phyloP scores from a whole-genome alignment of 2,113 vertebrate genomes.

The Anas platyrhynchos region DNA sequence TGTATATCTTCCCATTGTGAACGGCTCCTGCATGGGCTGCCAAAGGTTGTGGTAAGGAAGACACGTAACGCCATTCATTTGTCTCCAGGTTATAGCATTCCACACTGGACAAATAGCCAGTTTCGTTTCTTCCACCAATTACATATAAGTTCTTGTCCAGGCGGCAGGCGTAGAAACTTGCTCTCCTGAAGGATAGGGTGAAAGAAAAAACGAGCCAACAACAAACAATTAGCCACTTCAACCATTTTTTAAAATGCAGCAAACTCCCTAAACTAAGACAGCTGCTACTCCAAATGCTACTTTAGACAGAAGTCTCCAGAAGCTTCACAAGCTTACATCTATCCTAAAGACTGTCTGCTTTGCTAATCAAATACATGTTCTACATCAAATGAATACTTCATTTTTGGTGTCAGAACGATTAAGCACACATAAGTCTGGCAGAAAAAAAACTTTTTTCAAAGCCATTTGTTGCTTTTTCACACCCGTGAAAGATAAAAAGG shows the following conservation, averaged over 20 bases:
- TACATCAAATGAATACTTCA: neutral
- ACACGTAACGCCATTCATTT: constrained; percentile 98
- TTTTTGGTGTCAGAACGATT: constrained; percentile 5
- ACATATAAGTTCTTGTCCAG: constrained; percentile 97
- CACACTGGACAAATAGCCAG: constrained; percentile 96
- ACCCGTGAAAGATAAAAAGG: neutral
- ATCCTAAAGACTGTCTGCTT: neutral
- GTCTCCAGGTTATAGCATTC: constrained; percentile 98
- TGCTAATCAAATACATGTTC: neutral
- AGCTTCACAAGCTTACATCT: neutral
- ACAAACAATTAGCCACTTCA: neutral
- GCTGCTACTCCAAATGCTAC: neutral
- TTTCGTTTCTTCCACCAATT: constrained; percentile 95
- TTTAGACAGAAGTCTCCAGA: neutral
- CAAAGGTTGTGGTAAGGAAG: constrained; percentile 92
- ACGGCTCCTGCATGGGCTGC: constrained; percentile 96
- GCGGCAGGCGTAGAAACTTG: constrained; percentile 98
- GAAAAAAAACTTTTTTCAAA: constrained; percentile 10
- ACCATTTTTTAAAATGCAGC: neutral
- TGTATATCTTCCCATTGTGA: constrained; percentile 98
- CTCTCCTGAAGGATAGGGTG: constrained; percentile 85
- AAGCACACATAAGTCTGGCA: neutral
- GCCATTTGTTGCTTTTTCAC: constrained; percentile 33
- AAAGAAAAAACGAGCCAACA: constrained; percentile 28
- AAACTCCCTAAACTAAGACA: neutral